Percentiles rank a stretch among this genome's conserved stretches.
Evolutionary conservation across 1,140 invertebrate species (phyloP).

Genomic region (Protaetia brevitarsis): DNA sequence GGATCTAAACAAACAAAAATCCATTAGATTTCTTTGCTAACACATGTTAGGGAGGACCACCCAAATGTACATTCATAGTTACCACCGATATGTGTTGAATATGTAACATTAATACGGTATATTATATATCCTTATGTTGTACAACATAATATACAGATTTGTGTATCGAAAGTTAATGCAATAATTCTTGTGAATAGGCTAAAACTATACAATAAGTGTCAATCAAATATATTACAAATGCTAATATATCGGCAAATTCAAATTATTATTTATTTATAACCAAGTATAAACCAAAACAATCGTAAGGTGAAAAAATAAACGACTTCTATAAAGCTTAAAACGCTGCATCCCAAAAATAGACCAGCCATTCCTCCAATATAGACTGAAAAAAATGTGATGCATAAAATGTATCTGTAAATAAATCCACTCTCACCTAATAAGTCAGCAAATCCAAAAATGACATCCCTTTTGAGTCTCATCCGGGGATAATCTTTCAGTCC

Average conservation of each 20-base stretch:
- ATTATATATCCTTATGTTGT: no score
- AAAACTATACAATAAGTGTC: no score
- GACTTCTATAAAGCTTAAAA: conserved; percentile 65
- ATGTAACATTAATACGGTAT: no score
- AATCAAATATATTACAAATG: no score
- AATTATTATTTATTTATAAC: no score
- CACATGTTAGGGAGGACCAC: conserved; percentile 26
- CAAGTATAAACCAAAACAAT: conserved; percentile 60
- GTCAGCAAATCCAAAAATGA: conserved; percentile 68
- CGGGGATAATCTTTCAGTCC: conserved; percentile 65
- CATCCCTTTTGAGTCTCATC: conserved; percentile 61
- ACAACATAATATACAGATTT: no score
- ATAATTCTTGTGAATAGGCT: no score
- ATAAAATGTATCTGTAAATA: no score
- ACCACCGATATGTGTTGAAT: not conserved
- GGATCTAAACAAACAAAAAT: conserved; percentile 29
- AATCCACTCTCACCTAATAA: conserved; percentile 56
- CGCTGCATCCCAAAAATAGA: conserved; percentile 66
- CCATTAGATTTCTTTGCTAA: conserved; percentile 27
- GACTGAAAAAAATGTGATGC: no score
- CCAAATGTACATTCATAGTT: not conserved
- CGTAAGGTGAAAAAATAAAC: conserved; percentile 63
- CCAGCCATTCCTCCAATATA: conserved; percentile 68
- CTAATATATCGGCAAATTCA: no score
- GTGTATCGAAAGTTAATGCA: no score